Percentiles rank a stretch among this genome's conserved stretches.
phyloP scores from a whole-genome alignment of 2,797 vertebrate genomes.

The Pangasius macronema region DNA sequence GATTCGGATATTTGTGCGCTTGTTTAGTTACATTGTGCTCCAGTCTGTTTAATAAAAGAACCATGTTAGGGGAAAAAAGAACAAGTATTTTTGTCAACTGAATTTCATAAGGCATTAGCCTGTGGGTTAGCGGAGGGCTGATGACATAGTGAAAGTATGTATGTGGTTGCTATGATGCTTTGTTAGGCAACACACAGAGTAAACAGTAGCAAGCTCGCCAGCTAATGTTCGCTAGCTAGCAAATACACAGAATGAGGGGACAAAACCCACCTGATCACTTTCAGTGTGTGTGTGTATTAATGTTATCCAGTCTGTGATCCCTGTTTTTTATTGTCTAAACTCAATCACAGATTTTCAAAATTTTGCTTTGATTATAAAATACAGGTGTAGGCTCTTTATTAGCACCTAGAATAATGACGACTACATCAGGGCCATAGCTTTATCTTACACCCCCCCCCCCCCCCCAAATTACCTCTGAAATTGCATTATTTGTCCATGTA shows the following conservation, averaged over 20 bases:
- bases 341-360: too few species aligned
- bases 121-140: neutral
- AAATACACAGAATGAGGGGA: neutral
- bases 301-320: neutral
- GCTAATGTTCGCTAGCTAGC: neutral
- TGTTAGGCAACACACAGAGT: neutral
- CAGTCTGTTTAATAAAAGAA: neutral
- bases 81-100: neutral
- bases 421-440: neutral
- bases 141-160: neutral
- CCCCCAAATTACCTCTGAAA: too few species aligned
- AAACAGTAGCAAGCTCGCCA: neutral
- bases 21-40: neutral
- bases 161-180: neutral
- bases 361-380: neutral
- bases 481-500: too few species aligned
- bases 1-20: neutral
- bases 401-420: neutral
- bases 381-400: neutral
- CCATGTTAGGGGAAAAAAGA: neutral
- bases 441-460: neutral
- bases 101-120: neutral
- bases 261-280: neutral
- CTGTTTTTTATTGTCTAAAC: neutral
- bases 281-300: neutral